These are phyloP conservation scores for Macropus fuliginosus DNA, from an alignment of 2,797 vertebrate species.

Conservation along the genomic window DNA sequence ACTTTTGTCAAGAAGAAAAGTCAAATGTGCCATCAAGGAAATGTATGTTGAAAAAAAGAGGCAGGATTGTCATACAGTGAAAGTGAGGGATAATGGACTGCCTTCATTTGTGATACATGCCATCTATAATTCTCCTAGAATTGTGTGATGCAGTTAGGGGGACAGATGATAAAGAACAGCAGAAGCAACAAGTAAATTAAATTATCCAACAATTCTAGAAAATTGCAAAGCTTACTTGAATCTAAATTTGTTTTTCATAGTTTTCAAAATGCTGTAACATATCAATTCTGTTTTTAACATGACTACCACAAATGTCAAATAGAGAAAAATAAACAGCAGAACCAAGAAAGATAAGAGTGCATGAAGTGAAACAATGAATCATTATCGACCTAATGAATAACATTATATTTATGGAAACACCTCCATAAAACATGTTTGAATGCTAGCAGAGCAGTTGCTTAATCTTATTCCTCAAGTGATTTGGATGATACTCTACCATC, in stretches of 20 bases:
- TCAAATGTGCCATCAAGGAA: not conserved
- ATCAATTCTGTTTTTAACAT: not conserved
- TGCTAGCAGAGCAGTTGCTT: not conserved
- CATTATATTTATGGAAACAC: not conserved
- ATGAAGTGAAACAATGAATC: not conserved
- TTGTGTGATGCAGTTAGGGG: not conserved
- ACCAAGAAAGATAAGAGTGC: not conserved
- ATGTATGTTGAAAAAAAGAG: not conserved
- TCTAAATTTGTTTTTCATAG: not conserved
- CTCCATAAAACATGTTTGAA: not conserved
- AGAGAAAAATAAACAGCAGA: not conserved
- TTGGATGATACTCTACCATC: no score
- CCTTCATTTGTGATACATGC: not conserved
- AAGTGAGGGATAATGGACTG: not conserved
- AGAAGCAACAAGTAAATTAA: not conserved
- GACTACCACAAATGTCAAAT: not conserved
- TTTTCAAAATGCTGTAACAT: not conserved
- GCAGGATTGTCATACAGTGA: not conserved
- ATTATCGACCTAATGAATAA: not conserved
- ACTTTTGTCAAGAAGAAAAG: not conserved
- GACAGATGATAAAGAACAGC: not conserved
- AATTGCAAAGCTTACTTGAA: not conserved
- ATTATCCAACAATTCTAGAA: not conserved
- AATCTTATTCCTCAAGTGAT: no score
- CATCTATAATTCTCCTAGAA: not conserved